Evolutionary conservation across 2,888 invertebrate genomes (phyloP).

Genomic region (Bruchidius siliquastri): DNA sequence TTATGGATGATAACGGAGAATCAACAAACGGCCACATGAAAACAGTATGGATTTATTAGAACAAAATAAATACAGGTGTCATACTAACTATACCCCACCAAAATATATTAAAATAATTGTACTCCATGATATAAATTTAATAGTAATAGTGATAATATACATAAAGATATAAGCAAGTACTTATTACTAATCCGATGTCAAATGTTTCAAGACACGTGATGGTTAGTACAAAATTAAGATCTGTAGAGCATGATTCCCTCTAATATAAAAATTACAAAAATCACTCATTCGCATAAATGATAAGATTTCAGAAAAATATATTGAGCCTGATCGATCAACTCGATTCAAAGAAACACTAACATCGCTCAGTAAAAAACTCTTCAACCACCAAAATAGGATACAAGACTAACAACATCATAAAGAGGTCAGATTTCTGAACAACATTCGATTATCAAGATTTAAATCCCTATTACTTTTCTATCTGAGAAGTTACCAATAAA

Average conservation of each 20-base stretch:
- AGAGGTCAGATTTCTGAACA: too few relatives aligned
- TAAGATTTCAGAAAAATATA: not conserved
- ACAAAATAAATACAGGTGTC: not conserved
- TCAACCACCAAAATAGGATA: not conserved
- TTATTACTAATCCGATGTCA: not conserved
- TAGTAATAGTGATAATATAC: not conserved
- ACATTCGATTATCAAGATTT: too few relatives aligned
- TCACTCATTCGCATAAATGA: too few relatives aligned
- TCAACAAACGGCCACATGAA: not conserved
- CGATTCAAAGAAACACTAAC: not conserved
- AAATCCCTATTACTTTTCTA: too few relatives aligned
- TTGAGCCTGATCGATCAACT: not conserved
- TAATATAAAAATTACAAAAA: too few relatives aligned
- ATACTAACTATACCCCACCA: not conserved
- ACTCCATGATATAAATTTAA: not conserved
- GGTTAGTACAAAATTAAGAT: not conserved
- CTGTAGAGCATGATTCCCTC: not conserved
- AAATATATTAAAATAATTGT: not conserved
- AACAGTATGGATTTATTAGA: constrained; percentile 2
- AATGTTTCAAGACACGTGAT: not conserved
- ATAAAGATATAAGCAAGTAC: not conserved
- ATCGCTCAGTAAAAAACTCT: not conserved
- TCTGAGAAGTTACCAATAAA: too few relatives aligned
- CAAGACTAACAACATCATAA: not conserved
- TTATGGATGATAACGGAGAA: too few relatives aligned